Conservation (phyloP, 1,140 invertebrate species). For the Drosophila subobscura region DNA sequence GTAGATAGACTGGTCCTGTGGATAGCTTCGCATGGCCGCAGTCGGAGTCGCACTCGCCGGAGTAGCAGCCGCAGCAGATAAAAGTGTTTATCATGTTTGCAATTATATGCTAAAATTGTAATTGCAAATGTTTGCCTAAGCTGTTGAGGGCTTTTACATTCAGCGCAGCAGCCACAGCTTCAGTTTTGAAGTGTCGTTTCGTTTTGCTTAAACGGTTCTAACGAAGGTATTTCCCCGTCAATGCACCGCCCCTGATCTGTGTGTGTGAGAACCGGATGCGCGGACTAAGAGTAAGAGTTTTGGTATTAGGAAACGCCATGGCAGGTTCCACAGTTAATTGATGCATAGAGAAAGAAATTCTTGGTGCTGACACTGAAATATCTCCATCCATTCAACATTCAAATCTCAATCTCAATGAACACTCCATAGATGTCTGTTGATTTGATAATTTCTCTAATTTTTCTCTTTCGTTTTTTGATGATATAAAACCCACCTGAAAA, state of each 20-base stretch:
- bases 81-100: constrained; percentile 83
- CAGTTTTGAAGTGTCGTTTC: constrained; percentile 77
- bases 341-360: constrained; percentile 16
- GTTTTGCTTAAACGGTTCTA: constrained; percentile 80
- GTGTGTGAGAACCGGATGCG: constrained; percentile 72
- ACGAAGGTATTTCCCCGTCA: constrained; percentile 67
- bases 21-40: constrained; percentile 27
- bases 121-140: constrained; percentile 81
- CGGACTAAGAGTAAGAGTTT: constrained; percentile 40
- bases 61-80: constrained; percentile 54
- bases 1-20: constrained; percentile 41
- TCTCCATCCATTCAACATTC: no score
- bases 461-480: constrained; percentile 8
- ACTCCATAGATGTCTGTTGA: constrained; percentile 5
- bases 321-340: constrained; percentile 17
- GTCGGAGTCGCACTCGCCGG: constrained; percentile 23
- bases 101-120: constrained; percentile 83
- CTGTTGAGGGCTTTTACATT: constrained; percentile 69
- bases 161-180: constrained; percentile 60
- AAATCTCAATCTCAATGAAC: constrained; percentile 30
- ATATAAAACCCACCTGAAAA: constrained; percentile 57
- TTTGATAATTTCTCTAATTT: constrained; percentile 52
- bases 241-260: background rate
- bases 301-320: no score
- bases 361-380: no score